These are phyloP conservation scores for Furcifer pardalis DNA, from an alignment of 2,797 vertebrate species.

Conservation along the genomic window DNA sequence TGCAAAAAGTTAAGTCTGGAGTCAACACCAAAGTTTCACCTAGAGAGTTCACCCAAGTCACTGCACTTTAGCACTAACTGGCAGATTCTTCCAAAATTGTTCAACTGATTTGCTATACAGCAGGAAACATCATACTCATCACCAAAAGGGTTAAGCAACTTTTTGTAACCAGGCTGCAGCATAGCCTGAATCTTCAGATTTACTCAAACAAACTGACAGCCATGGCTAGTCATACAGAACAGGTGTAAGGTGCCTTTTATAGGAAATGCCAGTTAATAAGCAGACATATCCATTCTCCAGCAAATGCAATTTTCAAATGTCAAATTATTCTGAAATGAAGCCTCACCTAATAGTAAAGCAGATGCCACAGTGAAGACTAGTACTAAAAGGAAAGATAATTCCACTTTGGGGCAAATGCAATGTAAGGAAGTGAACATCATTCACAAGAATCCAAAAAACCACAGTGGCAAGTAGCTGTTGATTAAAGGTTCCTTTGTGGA, in stretches of 20 bases:
- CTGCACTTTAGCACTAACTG: background rate
- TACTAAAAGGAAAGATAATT: conserved; percentile 49
- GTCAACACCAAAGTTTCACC: background rate
- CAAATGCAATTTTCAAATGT: conserved; percentile 51
- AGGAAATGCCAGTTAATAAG: conserved; percentile 41
- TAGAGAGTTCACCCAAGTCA: background rate
- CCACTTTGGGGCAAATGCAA: background rate
- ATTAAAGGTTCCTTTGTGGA: too few relatives aligned
- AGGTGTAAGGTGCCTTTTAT: conserved; percentile 12
- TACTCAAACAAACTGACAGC: conserved; percentile 12
- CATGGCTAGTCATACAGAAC: conserved; percentile 27
- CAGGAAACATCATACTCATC: background rate
- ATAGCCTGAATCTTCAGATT: conserved; percentile 1
- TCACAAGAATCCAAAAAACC: conserved; percentile 18
- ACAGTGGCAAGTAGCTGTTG: too few relatives aligned
- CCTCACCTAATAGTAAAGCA: conserved; percentile 18
- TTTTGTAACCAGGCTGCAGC: conserved; percentile 11
- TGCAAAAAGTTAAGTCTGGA: background rate
- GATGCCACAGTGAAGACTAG: conserved; percentile 28
- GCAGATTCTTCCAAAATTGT: background rate
- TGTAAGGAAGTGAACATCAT: background rate
- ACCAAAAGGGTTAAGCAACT: conserved; percentile 29
- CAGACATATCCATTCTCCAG: conserved; percentile 6
- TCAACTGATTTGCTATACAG: background rate
- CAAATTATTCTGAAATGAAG: conserved; percentile 39